phyloP scores from a whole-genome alignment of 2,797 vertebrate species.

The Melanotaenia boesemani region DNA sequence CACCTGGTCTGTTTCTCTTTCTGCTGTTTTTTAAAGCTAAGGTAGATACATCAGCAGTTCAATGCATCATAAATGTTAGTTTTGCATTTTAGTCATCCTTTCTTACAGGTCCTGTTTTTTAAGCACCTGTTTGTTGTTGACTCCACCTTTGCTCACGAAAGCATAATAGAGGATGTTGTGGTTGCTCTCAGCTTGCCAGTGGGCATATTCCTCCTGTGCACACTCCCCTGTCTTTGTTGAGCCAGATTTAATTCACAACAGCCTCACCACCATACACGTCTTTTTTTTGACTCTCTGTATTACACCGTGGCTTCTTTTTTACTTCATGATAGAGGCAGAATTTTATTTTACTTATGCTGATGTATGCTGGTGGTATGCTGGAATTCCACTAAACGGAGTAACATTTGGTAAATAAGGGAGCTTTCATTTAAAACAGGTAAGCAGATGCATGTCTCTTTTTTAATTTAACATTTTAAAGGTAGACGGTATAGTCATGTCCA shows the following conservation, averaged over 20 bases:
- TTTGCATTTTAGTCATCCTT: too few species aligned
- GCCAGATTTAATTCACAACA: background rate
- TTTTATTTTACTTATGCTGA: background rate
- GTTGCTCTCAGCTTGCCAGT: background rate
- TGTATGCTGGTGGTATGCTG: too few species aligned
- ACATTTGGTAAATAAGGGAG: conserved; percentile 12
- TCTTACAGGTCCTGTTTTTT: too few species aligned
- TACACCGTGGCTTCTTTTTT: background rate
- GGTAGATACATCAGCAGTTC: too few species aligned
- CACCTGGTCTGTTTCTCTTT: too few species aligned
- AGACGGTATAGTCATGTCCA: background rate
- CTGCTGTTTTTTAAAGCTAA: too few species aligned
- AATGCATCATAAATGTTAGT: too few species aligned
- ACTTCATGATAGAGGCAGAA: background rate
- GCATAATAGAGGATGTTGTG: background rate
- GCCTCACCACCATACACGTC: background rate
- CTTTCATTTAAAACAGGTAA: conserved; percentile 39
- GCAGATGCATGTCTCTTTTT: conserved; percentile 3
- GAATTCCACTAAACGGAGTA: background rate
- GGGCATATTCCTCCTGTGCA: conserved; percentile 7
- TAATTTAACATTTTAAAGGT: background rate
- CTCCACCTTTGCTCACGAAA: too few species aligned
- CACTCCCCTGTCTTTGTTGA: background rate
- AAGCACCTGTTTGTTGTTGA: too few species aligned
- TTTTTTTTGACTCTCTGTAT: background rate